phyloP scores from a whole-genome alignment of 2,888 invertebrate species.

The Rhagonycha lutea region DNA sequence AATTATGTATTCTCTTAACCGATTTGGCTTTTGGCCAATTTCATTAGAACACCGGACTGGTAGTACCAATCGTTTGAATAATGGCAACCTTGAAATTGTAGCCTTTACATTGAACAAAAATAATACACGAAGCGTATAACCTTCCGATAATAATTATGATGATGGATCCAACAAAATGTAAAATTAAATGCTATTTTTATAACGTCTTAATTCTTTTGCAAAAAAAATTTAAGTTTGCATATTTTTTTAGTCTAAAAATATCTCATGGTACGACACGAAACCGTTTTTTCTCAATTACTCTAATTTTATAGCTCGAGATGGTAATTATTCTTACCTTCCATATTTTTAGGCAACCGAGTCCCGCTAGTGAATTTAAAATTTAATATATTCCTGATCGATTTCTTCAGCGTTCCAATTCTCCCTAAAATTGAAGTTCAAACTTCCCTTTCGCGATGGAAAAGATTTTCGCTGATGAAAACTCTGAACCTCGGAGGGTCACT shows the following conservation, averaged over 20 bases:
- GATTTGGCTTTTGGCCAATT: slow-evolving; percentile 28
- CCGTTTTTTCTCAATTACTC: neutral
- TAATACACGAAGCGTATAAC: slow-evolving; percentile 15
- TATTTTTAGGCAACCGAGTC: neutral
- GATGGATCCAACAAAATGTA: neutral
- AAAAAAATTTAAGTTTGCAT: neutral
- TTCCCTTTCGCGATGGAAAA: neutral
- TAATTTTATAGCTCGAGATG: neutral
- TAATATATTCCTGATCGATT: too few relatives aligned
- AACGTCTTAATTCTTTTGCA: neutral
- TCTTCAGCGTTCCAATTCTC: too few relatives aligned
- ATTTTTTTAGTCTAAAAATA: neutral
- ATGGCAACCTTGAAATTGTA: slow-evolving; percentile 22
- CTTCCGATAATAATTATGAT: slow-evolving; percentile 6
- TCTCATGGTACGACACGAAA: neutral
- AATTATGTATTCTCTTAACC: slow-evolving; percentile 18
- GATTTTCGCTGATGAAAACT: neutral
- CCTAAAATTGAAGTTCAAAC: too few relatives aligned
- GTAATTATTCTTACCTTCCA: neutral
- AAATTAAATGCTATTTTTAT: neutral
- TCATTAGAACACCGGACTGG: slow-evolving; percentile 10
- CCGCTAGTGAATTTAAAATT: neutral
- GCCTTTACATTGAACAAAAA: slow-evolving; percentile 24
- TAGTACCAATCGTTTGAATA: slow-evolving; percentile 16
- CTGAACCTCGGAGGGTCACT: too few relatives aligned